phyloP scores from a whole-genome alignment of 2,888 invertebrate species.

The Euproctis similis region DNA sequence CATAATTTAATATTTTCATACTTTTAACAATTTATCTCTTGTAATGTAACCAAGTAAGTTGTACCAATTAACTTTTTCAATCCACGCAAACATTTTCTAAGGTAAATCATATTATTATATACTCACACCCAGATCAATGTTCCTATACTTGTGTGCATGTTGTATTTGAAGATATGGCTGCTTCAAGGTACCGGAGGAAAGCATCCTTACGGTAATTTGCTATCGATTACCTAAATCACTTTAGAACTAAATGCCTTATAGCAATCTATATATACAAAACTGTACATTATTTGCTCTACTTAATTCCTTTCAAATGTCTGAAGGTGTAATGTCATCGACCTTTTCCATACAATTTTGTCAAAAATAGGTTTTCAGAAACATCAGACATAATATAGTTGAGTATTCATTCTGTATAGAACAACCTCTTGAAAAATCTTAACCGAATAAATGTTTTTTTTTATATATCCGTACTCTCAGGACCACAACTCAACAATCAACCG shows the following conservation, averaged over 20 bases:
- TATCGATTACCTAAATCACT: slow-evolving; percentile 11
- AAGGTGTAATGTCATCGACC: too few species aligned
- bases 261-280: slow-evolving; percentile 1
- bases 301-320: too few species aligned
- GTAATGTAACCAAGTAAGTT: background rate
- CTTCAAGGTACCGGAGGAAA: slow-evolving; percentile 3
- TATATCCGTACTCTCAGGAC: background rate
- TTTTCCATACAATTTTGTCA: too few species aligned
- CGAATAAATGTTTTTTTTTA: background rate
- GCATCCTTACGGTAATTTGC: slow-evolving; percentile 5
- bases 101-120: slow-evolving; percentile 10
- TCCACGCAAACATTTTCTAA: background rate
- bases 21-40: background rate
- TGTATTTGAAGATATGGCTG: slow-evolving; percentile 15
- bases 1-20: background rate
- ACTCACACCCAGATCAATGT: slow-evolving; percentile 6
- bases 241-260: slow-evolving; percentile 13
- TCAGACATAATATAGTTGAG: too few species aligned
- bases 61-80: background rate
- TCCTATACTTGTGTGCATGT: slow-evolving; percentile 8
- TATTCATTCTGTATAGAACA: background rate
- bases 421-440: background rate
- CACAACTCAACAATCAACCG: too few species aligned
- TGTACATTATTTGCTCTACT: background rate
- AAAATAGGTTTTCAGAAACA: too few species aligned